Evolutionary conservation across 2,888 invertebrate species (phyloP), one percentile per base, ranked within the genome.

Genomic region (Sinotaia quadrata): DNA sequence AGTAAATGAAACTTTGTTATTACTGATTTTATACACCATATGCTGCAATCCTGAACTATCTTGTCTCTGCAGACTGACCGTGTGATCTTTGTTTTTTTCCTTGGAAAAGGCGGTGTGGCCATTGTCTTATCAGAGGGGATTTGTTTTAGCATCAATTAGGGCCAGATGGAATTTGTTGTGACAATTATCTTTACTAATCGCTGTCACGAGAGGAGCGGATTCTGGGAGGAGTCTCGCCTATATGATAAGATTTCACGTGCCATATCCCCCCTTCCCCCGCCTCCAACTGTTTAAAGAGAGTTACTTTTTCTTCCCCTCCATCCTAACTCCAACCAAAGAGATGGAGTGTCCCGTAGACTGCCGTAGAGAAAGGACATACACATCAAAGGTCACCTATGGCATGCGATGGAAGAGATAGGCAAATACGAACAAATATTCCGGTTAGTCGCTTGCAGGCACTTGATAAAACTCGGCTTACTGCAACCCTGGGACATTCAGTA

Each of bases 91-190:
- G 56, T 34, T 67, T 58, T 67, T 51, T 36, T 58, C 57, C 51
- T 47, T 37, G 34, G 33, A 51, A 56, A 18, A 29, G 33, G 18
- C 52, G 58, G 51, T 59, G 52, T 29, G 54, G 36, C 54, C 36
- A 21, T 44, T 21, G 47, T 47, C 65, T 60, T 69, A 69, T 69
- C 69, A 34, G 12, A 27, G 29, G 29, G 51, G 24, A 34, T 69
- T 69, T 69, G 69, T 69, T 69, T 66, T 60, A 69, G 69, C 65
- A 59, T 65, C 69, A 69, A 69, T 69, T 69, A 69, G 65, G 59
- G 59, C 69, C 69, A 69, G 65, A 66, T 69, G 69, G 69, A 65
- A 69, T 65, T 63, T 60, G 69, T 69, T 58, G 59, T 52, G 65
- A 69, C 65, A 66, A 65, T 69, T 69, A 69, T 66, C 69, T 31